Evolutionary conservation across 1,140 invertebrate genomes (phyloP).

Genomic region (Eufriesea mexicana): DNA sequence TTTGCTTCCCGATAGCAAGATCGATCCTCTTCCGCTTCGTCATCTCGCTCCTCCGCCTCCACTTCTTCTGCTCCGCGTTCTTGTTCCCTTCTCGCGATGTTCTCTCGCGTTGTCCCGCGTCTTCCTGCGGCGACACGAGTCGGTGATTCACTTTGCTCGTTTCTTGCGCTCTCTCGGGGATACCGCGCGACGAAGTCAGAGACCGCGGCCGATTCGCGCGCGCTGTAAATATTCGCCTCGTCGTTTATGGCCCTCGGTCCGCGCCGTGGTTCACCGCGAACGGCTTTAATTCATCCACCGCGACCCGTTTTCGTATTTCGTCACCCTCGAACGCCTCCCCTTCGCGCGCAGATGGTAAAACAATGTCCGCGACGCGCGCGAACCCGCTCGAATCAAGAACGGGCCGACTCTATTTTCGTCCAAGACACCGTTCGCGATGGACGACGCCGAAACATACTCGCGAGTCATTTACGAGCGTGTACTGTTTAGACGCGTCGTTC

Average conservation of each 20-base stretch:
- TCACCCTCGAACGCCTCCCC: neutral
- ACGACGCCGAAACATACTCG: neutral
- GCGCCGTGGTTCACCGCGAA: neutral
- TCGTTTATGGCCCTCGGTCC: slow-evolving; percentile 24
- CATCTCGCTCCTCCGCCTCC: no score
- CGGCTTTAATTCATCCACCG: neutral
- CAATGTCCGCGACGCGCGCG: neutral
- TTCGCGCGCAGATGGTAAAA: neutral
- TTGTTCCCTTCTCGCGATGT: neutral
- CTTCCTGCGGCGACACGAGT: slow-evolving; percentile 9
- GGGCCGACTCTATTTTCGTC: slow-evolving; percentile 15
- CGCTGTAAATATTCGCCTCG: slow-evolving; percentile 15
- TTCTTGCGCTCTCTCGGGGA: neutral
- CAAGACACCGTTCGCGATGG: neutral
- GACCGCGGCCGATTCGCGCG: neutral
- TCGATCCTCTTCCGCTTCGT: neutral
- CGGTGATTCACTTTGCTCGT: slow-evolving; percentile 44
- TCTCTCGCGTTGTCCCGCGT: neutral
- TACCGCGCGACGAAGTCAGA: neutral
- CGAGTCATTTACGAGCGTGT: slow-evolving; percentile 37
- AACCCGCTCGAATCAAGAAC: neutral
- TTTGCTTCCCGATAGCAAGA: neutral
- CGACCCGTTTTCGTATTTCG: neutral
- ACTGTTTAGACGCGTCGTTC: neutral
- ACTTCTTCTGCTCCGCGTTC: neutral